Evolutionary conservation across 2,113 vertebrate species (phyloP).

Genomic region (Ariopsis seemanni): DNA sequence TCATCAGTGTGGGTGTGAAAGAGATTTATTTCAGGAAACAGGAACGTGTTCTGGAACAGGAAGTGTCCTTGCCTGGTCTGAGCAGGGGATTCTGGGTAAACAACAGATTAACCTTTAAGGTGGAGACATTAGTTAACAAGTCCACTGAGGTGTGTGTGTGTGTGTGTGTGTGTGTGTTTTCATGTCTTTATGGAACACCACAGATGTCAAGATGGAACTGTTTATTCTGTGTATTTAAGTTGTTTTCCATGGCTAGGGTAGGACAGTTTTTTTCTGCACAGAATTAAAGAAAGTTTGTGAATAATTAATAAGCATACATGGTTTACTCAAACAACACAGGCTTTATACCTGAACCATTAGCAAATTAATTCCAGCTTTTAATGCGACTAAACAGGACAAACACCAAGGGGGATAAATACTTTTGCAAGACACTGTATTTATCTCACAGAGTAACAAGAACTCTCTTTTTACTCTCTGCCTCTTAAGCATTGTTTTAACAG

Average conservation of each 20-base stretch:
- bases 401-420: too few relatives aligned
- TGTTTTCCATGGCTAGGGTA: neutral
- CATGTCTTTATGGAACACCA: neutral
- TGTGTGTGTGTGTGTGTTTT: constrained; percentile 8
- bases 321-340: too few relatives aligned
- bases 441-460: neutral
- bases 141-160: neutral
- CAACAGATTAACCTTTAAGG: constrained; percentile 8
- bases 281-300: neutral
- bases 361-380: too few relatives aligned
- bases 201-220: neutral
- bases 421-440: neutral
- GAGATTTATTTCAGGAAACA: neutral
- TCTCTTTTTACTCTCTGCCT: too few relatives aligned
- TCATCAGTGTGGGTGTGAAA: neutral
- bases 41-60: neutral
- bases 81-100: neutral
- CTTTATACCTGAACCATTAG: too few relatives aligned
- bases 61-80: neutral
- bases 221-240: neutral
- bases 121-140: neutral
- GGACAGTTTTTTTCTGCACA: neutral
- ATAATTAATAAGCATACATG: neutral
- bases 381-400: too few relatives aligned
- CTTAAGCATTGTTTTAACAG: neutral